phyloP scores from a whole-genome alignment of 2,797 vertebrate species.

The Steatocranus sp. region DNA sequence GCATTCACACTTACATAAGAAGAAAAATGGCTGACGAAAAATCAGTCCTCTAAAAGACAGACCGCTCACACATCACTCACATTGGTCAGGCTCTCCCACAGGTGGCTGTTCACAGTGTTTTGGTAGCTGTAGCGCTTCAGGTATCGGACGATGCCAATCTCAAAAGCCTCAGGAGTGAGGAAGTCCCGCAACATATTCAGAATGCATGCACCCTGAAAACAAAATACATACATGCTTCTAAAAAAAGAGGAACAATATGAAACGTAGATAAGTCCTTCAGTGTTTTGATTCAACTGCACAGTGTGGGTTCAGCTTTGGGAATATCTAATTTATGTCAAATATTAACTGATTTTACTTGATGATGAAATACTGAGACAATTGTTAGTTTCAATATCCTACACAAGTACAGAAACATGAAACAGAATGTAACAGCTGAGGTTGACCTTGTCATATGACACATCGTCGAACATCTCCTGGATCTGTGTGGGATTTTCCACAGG shows the following conservation, averaged over 20 bases:
- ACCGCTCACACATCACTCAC: constrained; percentile 65
- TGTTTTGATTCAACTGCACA: neutral
- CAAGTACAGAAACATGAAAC: neutral
- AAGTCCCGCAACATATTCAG: constrained; percentile 90
- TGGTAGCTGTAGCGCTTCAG: constrained; percentile 86
- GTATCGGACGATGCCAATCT: constrained; percentile 84
- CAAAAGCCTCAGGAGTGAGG: constrained; percentile 81
- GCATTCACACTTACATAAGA: neutral
- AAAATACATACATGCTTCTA: neutral
- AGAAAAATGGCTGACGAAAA: neutral
- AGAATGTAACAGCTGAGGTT: neutral
- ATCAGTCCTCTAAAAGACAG: neutral
- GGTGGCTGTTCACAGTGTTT: constrained; percentile 85
- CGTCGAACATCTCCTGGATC: constrained; percentile 92
- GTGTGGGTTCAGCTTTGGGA: fast-evolving
- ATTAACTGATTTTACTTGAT: neutral
- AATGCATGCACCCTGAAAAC: constrained; percentile 85
- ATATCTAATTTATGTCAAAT: neutral
- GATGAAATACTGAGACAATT: neutral
- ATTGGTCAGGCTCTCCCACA: constrained; percentile 86
- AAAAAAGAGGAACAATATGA: neutral
- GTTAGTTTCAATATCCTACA: neutral
- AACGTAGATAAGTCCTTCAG: neutral
- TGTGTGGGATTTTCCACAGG: constrained; percentile 85
- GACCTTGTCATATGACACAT: constrained; percentile 93